Evolutionary conservation across 2,797 vertebrate genomes (phyloP).

Genomic region (Philypnodon macrostomus): DNA sequence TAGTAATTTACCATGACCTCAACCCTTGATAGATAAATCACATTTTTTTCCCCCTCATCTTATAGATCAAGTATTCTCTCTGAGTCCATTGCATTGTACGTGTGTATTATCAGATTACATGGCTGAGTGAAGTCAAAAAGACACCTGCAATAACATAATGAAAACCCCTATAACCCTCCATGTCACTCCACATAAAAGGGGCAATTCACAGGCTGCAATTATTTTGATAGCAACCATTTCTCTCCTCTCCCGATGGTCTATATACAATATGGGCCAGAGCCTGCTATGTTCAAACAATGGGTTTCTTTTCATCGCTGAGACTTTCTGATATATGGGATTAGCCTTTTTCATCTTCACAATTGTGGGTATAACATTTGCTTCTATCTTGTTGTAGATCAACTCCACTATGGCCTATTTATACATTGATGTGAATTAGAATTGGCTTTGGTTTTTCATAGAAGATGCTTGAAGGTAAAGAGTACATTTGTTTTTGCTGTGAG

Average conservation of each 20-base stretch:
- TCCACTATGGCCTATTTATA: too few species aligned
- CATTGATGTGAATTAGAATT: too few species aligned
- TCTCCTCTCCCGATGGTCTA: constrained; percentile 1
- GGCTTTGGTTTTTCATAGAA: too few species aligned
- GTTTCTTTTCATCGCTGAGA: background rate
- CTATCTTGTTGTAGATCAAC: background rate
- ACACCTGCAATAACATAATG: constrained; percentile 35
- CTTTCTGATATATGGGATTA: background rate
- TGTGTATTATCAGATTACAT: constrained; percentile 32
- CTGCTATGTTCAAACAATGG: background rate
- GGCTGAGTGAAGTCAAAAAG: constrained; percentile 23
- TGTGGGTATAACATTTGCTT: background rate
- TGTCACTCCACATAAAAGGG: constrained; percentile 27
- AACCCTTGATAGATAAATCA: constrained; percentile 11
- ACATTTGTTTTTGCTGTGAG: too few species aligned
- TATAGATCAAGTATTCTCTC: constrained; percentile 6
- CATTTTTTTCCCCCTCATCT: constrained; percentile 27
- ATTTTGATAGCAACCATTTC: constrained; percentile 33
- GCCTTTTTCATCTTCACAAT: background rate
- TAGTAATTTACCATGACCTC: constrained; percentile 37
- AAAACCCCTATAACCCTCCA: constrained; percentile 23
- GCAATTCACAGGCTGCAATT: constrained; percentile 31
- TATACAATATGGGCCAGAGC: background rate
- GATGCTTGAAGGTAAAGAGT: too few species aligned
- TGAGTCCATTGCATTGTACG: background rate